phyloP scores from a whole-genome alignment of 2,113 vertebrate genomes.

The Pseudolaguvia tuberculata region DNA sequence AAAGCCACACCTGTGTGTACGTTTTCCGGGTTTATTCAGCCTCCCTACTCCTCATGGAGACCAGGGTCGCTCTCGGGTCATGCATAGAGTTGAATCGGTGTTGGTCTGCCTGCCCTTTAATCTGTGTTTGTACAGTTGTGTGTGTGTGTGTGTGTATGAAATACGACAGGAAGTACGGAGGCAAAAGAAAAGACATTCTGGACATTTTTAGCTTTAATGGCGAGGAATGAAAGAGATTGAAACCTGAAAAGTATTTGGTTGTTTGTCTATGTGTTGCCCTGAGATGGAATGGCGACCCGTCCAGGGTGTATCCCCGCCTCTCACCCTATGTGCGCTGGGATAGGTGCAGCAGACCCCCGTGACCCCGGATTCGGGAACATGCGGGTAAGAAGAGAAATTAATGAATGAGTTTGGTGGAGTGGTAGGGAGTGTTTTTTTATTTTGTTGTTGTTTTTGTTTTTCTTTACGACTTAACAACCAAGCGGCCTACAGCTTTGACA shows the following conservation, averaged over 20 bases:
- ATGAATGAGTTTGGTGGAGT: too few relatives aligned
- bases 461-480: not conserved
- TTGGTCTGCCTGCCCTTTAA: conserved; percentile 4
- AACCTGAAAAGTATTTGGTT: conserved; percentile 26
- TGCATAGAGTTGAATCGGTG: not conserved
- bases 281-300: too few relatives aligned
- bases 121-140: conserved; percentile 47
- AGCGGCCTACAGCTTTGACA: conserved; percentile 29
- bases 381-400: too few relatives aligned
- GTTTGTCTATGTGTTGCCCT: too few relatives aligned
- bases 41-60: too few relatives aligned
- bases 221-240: conserved; percentile 1
- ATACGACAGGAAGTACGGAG: too few relatives aligned
- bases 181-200: not conserved
- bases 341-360: too few relatives aligned
- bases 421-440: too few relatives aligned
- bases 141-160: not conserved
- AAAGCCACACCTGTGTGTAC: conserved; percentile 9
- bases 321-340: too few relatives aligned
- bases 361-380: too few relatives aligned
- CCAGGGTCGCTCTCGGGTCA: conserved; percentile 9
- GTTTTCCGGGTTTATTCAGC: not conserved
- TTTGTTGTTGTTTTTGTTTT: too few relatives aligned
- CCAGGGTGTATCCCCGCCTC: too few relatives aligned
- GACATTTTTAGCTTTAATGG: not conserved